Conservation (phyloP, 2,888 invertebrate genomes). For the Panorpa germanica region DNA sequence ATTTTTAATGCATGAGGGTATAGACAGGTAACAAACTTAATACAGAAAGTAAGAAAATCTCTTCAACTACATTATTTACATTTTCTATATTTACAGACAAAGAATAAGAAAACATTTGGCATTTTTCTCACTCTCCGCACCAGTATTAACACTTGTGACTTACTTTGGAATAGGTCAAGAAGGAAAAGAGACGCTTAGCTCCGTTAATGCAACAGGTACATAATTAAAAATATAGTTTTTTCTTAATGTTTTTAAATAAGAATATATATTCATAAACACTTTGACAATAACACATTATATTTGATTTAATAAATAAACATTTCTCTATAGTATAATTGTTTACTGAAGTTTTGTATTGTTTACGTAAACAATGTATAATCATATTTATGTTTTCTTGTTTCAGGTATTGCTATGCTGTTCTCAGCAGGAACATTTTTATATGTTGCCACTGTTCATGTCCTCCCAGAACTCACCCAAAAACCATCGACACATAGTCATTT, state of each 20-base stretch:
- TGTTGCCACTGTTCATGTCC: constrained; percentile 94
- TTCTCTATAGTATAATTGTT: neutral
- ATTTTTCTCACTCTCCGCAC: constrained; percentile 86
- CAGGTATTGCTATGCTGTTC: constrained; percentile 88
- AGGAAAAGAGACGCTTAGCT: constrained; percentile 76
- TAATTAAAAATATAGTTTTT: constrained; percentile 1
- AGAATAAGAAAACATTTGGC: constrained; percentile 76
- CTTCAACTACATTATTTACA: neutral
- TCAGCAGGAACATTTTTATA: constrained; percentile 98
- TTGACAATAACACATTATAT: neutral
- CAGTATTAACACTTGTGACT: constrained; percentile 72
- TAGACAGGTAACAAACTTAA: constrained; percentile 42
- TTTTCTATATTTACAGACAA: constrained; percentile 25
- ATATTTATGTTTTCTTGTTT: constrained; percentile 13
- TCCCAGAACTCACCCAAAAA: constrained; percentile 75
- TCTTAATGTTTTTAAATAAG: neutral
- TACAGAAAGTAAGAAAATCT: neutral
- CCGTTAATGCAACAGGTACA: constrained; percentile 76
- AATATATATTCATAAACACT: neutral
- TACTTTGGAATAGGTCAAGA: constrained; percentile 88
- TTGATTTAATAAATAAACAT: constrained; percentile 1
- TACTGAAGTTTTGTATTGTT: neutral
- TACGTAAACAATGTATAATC: neutral
- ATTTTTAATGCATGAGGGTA: constrained; percentile 87
- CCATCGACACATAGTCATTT: constrained; percentile 24